These are phyloP conservation scores for Trematocara marginatum DNA, from an alignment of 2,113 vertebrate species.

Conservation along the genomic window DNA sequence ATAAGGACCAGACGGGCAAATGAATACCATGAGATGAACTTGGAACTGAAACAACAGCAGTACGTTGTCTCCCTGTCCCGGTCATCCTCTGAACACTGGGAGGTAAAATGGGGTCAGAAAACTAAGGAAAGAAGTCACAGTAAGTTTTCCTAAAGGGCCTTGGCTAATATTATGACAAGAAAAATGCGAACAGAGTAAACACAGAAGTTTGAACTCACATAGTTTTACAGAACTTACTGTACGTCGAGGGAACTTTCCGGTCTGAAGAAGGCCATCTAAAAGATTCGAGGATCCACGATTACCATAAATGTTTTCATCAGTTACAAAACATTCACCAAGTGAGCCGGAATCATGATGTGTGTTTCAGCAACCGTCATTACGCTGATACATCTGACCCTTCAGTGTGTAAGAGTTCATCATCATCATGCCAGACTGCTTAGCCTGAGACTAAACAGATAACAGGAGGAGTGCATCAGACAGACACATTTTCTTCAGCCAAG, in stretches of 20 bases:
- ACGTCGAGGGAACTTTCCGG: background rate
- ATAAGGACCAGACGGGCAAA: conserved; percentile 25
- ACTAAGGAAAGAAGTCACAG: background rate
- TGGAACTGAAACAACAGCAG: background rate
- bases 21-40: conserved; percentile 10
- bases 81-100: background rate
- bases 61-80: background rate
- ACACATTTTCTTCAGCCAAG: background rate
- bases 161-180: background rate
- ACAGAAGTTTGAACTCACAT: background rate
- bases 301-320: background rate
- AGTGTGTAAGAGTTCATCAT: background rate
- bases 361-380: background rate
- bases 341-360: background rate
- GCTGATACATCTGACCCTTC: background rate
- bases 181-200: background rate
- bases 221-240: background rate
- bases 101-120: background rate
- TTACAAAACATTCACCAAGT: background rate
- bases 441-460: background rate
- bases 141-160: background rate
- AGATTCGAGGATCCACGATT: background rate
- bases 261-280: background rate
- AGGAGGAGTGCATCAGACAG: background rate
- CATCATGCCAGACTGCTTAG: background rate